Conservation (phyloP, 2,113 vertebrate genomes). For the Epinephelus lanceolatus region DNA sequence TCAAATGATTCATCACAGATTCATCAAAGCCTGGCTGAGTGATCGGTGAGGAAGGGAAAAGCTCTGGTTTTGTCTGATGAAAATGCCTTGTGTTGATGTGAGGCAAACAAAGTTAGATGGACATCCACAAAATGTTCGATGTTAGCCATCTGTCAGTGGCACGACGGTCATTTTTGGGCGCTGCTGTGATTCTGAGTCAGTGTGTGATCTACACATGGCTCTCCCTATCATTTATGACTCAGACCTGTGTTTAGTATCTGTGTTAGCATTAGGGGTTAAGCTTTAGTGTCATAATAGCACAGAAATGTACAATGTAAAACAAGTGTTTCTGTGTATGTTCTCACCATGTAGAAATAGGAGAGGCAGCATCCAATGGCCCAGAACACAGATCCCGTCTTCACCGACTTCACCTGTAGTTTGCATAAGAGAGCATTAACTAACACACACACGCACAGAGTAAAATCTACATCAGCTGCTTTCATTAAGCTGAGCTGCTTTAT, state of each 20-base stretch:
- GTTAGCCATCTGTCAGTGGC: neutral
- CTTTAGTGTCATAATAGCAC: neutral
- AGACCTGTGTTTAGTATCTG: neutral
- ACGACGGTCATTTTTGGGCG: neutral
- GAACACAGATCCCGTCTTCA: constrained; percentile 97
- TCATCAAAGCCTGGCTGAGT: neutral
- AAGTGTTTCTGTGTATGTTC: constrained; percentile 46
- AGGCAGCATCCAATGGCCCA: constrained; percentile 98
- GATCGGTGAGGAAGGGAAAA: constrained; percentile 8
- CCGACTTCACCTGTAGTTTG: constrained; percentile 91
- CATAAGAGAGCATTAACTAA: constrained; percentile 12
- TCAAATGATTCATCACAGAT: constrained; percentile 17
- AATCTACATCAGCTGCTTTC: constrained; percentile 7
- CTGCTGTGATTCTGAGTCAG: neutral
- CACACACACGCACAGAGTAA: neutral
- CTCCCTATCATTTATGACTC: neutral
- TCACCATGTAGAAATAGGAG: constrained; percentile 99
- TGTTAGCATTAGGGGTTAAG: neutral
- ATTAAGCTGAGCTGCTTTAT: constrained; percentile 1
- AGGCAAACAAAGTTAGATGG: constrained; percentile 17
- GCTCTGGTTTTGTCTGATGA: neutral
- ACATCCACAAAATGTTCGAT: neutral
- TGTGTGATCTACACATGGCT: neutral
- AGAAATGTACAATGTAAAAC: neutral
- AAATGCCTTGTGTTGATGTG: constrained; percentile 9